Percentiles rank a stretch among this genome's conserved stretches.
These are phyloP conservation scores for Agrochola circellaris DNA, from an alignment of 2,888 invertebrate genomes.

Conservation along the genomic window DNA sequence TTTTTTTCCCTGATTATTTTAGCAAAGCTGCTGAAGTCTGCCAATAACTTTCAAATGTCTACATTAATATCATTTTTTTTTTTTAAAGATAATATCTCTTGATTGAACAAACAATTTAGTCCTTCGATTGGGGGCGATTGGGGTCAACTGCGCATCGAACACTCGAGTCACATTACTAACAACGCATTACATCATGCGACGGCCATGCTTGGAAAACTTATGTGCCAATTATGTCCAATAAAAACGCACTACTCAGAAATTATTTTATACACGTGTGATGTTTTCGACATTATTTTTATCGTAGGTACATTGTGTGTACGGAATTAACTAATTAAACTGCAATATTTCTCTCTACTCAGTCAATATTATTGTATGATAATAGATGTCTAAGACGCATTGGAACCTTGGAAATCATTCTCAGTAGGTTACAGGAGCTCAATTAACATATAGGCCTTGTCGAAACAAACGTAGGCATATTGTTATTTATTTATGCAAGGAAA, in stretches of 20 bases:
- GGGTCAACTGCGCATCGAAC: constrained; percentile 88
- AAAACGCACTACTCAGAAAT: constrained; percentile 60
- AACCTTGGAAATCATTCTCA: constrained; percentile 51
- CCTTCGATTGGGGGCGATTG: constrained; percentile 90
- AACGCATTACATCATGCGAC: constrained; percentile 82
- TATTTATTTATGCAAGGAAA: constrained; percentile 65
- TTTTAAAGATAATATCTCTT: constrained; percentile 70
- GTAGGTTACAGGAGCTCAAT: constrained; percentile 57
- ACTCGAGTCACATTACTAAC: constrained; percentile 77
- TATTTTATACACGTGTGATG: constrained; percentile 57
- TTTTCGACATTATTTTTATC: constrained; percentile 38
- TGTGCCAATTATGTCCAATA: constrained; percentile 79
- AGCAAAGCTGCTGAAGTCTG: not conserved
- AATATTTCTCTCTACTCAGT: constrained; percentile 4
- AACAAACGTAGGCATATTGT: constrained; percentile 45
- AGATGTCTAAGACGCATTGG: constrained; percentile 21
- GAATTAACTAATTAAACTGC: constrained; percentile 1
- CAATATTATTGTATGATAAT: constrained; percentile 24
- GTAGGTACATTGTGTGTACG: not conserved
- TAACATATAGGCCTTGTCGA: constrained; percentile 54
- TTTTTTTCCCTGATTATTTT: not conserved
- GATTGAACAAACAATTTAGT: constrained; percentile 87
- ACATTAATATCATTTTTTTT: constrained; percentile 56
- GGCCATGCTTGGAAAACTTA: constrained; percentile 77
- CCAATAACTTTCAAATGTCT: constrained; percentile 35